Conservation (phyloP, 2,113 vertebrate species). For the Menidia beryllina region DNA sequence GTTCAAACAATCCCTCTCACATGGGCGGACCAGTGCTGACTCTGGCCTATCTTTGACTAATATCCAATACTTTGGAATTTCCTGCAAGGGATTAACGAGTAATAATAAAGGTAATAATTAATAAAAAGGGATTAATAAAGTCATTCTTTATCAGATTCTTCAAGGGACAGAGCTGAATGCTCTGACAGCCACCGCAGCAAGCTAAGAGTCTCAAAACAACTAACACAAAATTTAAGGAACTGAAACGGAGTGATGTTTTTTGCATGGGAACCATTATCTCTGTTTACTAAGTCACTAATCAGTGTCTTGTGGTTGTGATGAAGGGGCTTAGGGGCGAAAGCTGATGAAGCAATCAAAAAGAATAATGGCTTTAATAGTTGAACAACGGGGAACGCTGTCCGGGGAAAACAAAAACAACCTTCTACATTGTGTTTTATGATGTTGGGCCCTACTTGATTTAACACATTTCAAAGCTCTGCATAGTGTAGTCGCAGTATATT, state of each 20-base stretch:
- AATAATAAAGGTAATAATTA: no score
- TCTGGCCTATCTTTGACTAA: not conserved
- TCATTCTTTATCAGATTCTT: no score
- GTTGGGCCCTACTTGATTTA: not conserved
- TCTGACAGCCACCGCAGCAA: conserved; percentile 4
- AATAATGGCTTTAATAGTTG: conserved; percentile 1
- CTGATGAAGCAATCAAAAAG: not conserved
- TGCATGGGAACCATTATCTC: conserved; percentile 23
- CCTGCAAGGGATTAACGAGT: no score
- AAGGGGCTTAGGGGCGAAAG: not conserved
- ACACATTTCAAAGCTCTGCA: not conserved
- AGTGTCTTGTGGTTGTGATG: conserved; percentile 39
- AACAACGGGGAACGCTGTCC: not conserved
- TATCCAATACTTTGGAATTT: not conserved
- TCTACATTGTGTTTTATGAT: not conserved
- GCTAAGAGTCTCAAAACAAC: conserved; percentile 11
- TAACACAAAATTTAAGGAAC: conserved; percentile 21
- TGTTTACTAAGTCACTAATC: conserved; percentile 46
- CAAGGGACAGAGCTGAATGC: not conserved
- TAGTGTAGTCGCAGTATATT: not conserved
- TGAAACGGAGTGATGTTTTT: conserved; percentile 9
- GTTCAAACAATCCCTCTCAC: not conserved
- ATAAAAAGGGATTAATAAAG: no score
- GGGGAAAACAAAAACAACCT: not conserved
- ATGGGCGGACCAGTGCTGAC: not conserved